Conservation (phyloP, 2,797 vertebrate species). For the Orestias chungarensis region DNA sequence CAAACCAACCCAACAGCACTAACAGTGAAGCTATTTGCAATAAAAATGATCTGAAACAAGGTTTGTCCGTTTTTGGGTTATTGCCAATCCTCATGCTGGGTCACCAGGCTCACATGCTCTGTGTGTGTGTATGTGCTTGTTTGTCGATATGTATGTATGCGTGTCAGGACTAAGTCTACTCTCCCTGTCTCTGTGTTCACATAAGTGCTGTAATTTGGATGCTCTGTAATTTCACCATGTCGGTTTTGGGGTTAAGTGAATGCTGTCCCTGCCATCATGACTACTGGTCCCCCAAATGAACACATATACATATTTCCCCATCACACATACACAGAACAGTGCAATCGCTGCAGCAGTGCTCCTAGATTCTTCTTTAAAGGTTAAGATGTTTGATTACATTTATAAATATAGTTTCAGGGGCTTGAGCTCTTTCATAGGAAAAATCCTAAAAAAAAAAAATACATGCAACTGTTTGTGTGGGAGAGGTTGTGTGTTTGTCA, state of each 20-base stretch:
- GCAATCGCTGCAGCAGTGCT: constrained; percentile 56
- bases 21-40: constrained; percentile 35
- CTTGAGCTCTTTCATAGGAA: constrained; percentile 74
- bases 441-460: constrained; percentile 69
- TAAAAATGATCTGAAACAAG: constrained; percentile 38
- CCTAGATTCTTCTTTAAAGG: constrained; percentile 73
- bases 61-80: constrained; percentile 31
- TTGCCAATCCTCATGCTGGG: constrained; percentile 46
- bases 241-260: constrained; percentile 82
- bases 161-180: constrained; percentile 38
- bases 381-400: constrained; percentile 78
- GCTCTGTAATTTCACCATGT: constrained; percentile 81
- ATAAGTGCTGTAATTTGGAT: constrained; percentile 79
- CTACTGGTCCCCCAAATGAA: constrained; percentile 62
- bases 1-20: constrained; percentile 1
- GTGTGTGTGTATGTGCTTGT: constrained; percentile 17
- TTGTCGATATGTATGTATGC: constrained; percentile 23
- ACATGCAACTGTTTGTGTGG: constrained; percentile 29
- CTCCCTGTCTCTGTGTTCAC: constrained; percentile 53
- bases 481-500: constrained; percentile 10
- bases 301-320: constrained; percentile 33
- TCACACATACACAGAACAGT: constrained; percentile 36
- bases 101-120: constrained; percentile 28
- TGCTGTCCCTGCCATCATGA: constrained; percentile 71
- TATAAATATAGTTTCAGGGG: constrained; percentile 79